A percentile compares a stretch with the other conserved stretches of the same genome.
phyloP scores from a whole-genome alignment of 1,140 invertebrate species.

The Centruroides sculpturatus region DNA sequence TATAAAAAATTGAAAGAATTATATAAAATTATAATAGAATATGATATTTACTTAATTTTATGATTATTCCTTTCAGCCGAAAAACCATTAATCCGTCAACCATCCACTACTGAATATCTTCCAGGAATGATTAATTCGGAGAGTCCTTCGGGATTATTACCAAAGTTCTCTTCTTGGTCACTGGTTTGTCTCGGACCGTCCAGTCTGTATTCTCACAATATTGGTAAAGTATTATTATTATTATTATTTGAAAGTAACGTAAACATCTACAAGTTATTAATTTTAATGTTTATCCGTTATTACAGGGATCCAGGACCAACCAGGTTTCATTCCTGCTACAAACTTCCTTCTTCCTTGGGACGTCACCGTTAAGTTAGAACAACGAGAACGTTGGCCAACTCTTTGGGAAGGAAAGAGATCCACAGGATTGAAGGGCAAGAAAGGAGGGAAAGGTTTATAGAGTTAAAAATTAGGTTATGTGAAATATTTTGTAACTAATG shows the following conservation, averaged over 20 bases:
- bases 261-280: too few species aligned
- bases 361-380: constrained; percentile 50
- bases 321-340: constrained; percentile 70
- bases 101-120: constrained; percentile 76
- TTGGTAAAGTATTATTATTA: constrained; percentile 44
- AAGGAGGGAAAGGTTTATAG: constrained; percentile 18
- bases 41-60: too few species aligned
- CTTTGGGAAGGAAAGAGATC: constrained; percentile 27
- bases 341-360: constrained; percentile 93
- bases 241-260: too few species aligned
- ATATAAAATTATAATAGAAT: too few species aligned
- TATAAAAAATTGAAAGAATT: too few species aligned
- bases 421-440: constrained; percentile 20
- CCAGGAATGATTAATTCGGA: constrained; percentile 73
- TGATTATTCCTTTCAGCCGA: neutral
- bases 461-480: neutral
- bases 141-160: constrained; percentile 59
- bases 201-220: constrained; percentile 78
- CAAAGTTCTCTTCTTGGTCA: constrained; percentile 85
- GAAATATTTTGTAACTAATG: neutral
- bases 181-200: constrained; percentile 77
- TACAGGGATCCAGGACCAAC: constrained; percentile 39
- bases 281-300: too few species aligned
- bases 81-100: constrained; percentile 29
- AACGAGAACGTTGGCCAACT: constrained; percentile 17